Evolutionary conservation across 2,888 invertebrate species (phyloP), one percentile per base, ranked within the genome.

Genomic region (Chelonus formosanus): DNA sequence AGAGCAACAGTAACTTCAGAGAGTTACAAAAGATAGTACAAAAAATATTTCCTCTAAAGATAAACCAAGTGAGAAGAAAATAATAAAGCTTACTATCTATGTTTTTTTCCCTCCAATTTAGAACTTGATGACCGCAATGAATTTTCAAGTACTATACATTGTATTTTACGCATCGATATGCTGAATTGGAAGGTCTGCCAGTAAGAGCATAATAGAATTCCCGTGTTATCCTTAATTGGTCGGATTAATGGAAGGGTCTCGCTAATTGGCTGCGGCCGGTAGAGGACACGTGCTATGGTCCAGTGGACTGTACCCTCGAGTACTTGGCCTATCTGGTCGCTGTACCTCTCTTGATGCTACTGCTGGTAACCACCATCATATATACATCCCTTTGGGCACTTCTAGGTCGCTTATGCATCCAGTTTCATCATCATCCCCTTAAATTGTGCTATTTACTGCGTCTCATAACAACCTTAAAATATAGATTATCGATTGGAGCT

Each of bases 181-280:
- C 32, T 32, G 53, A 50, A 52, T 62, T 67, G 50, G 64, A 72
- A 69, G 69, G 67, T 70, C 67, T 67, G 35, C 52, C 60, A 59
- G 60, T 65, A 68, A 69, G 69, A 67, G 66, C 57, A 67, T 70
- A 70, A 71, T 70, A 71, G 70, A 73, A 71, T 73, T 71, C 64
- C 65, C 70, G 67, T 69, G 72, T 71, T 71, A 71, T 70, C 65
- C 71, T 67, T 71, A 73, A 73, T 73, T 73, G 70, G 65, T 74
- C 70, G 76, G 76, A 80, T 81, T 80, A 81, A 82, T 80, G 80
- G 80, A 75, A 78, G 75, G 69, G 70, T 69, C 63, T 53, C 73
- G 76, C 76, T 81, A 82, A 81, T 82, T 81, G 79, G 80, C 78
- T 79, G 80, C 70, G 79, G 78, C 73, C 73, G 76, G 74, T 71